Percentiles rank a stretch among this genome's conserved stretches.
These are phyloP conservation scores for Sturnira hondurensis DNA, from an alignment of 2,113 vertebrate genomes.

Conservation along the genomic window DNA sequence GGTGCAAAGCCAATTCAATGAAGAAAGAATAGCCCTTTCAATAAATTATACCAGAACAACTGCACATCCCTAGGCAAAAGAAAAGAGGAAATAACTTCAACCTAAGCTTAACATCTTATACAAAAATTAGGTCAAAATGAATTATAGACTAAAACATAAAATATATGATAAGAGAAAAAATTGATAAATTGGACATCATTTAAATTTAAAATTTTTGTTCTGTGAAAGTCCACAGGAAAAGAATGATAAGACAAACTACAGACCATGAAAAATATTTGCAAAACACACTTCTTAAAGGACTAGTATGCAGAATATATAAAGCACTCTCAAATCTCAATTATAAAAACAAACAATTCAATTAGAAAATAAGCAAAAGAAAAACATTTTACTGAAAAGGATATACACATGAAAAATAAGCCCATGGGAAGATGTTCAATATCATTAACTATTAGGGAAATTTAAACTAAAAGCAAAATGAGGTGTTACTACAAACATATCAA, in stretches of 20 bases:
- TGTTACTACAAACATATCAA: background rate
- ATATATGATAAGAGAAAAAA: background rate
- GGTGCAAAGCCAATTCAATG: background rate
- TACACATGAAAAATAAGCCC: background rate
- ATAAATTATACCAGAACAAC: background rate
- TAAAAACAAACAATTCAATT: background rate
- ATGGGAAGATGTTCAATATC: background rate
- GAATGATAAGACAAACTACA: background rate
- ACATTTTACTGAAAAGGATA: background rate
- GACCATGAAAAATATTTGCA: background rate
- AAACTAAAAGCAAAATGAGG: background rate
- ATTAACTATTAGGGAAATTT: background rate
- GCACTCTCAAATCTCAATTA: background rate
- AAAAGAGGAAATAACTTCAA: background rate
- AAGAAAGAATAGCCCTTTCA: background rate
- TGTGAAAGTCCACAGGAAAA: background rate
- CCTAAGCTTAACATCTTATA: background rate
- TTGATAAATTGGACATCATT: background rate
- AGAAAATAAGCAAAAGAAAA: background rate
- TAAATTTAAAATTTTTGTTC: background rate
- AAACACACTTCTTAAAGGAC: background rate
- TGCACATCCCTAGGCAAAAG: background rate
- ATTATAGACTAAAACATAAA: background rate
- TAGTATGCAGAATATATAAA: background rate
- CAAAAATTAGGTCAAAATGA: background rate